phyloP scores from a whole-genome alignment of 2,797 vertebrate species.

The Enteromius radiatus region DNA sequence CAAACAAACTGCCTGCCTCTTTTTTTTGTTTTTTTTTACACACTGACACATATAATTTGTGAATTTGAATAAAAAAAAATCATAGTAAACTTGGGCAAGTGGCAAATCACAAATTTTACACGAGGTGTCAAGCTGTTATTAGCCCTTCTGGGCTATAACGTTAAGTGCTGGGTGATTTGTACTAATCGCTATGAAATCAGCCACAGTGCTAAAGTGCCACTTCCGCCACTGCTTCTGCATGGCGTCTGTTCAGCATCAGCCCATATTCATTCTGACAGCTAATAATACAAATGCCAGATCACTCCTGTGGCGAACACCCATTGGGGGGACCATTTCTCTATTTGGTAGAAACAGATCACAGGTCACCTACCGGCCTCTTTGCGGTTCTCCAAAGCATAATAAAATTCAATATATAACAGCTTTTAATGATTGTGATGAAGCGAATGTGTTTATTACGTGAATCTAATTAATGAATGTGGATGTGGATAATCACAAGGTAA shows the following conservation, averaged over 20 bases:
- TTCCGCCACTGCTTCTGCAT: conserved; percentile 67
- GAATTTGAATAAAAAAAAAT: conserved; percentile 68
- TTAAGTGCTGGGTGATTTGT: conserved; percentile 80
- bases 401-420: conserved; percentile 58
- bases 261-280: conserved; percentile 78
- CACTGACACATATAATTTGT: conserved; percentile 64
- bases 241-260: conserved; percentile 76
- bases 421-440: conserved; percentile 63
- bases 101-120: conserved; percentile 68
- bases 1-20: conserved; percentile 12
- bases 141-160: conserved; percentile 77
- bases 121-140: conserved; percentile 77
- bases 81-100: conserved; percentile 57
- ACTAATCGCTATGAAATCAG: conserved; percentile 82
- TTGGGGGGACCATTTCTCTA: conserved; percentile 69
- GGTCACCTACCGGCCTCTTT: conserved; percentile 60
- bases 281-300: conserved; percentile 72
- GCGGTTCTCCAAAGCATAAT: conserved; percentile 50
- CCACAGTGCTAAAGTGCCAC: conserved; percentile 75
- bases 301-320: conserved; percentile 66
- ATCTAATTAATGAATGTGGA: neutral
- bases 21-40: conserved; percentile 47
- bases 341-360: conserved; percentile 67
- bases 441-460: neutral
- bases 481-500: too few species aligned